Conservation (phyloP, 2,888 invertebrate genomes). For the Limnephilus lunatus region DNA sequence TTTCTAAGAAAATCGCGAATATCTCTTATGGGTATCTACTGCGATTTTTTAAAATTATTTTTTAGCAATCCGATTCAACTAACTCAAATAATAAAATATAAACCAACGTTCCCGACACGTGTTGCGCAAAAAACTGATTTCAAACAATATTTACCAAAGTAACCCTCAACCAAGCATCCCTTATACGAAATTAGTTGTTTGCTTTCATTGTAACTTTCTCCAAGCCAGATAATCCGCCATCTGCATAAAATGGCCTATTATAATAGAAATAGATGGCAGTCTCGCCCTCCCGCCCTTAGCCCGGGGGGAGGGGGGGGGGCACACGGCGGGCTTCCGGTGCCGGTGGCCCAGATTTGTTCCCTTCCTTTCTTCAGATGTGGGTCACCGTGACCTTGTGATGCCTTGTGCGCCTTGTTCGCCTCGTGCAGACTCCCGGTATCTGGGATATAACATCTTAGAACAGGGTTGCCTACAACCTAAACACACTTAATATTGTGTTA, state of each 20-base stretch:
- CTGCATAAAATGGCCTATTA: neutral
- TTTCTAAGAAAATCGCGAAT: too few species aligned
- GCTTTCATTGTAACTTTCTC: constrained; percentile 13
- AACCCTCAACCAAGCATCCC: neutral
- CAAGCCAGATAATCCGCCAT: neutral
- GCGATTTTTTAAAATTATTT: too few species aligned
- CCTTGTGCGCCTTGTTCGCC: neutral
- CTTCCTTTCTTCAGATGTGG: constrained; percentile 36
- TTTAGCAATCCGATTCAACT: too few species aligned
- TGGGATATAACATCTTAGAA: constrained; percentile 16
- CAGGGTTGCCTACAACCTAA: neutral
- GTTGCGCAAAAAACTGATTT: neutral
- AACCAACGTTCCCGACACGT: neutral
- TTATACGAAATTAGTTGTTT: neutral
- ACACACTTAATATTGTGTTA: too few species aligned
- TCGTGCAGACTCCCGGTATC: neutral
- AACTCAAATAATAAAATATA: neutral
- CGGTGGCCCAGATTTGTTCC: constrained; percentile 49
- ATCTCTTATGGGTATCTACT: too few species aligned
- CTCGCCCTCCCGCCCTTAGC: neutral
- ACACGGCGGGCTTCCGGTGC: constrained; percentile 40
- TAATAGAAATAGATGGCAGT: neutral
- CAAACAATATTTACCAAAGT: neutral
- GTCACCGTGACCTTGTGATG: constrained; percentile 29
- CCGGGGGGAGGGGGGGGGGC: neutral